Percentiles rank a stretch among this genome's conserved stretches.
Conservation (phyloP, 2,113 vertebrate genomes). For the Dryoscopus gambensis region DNA sequence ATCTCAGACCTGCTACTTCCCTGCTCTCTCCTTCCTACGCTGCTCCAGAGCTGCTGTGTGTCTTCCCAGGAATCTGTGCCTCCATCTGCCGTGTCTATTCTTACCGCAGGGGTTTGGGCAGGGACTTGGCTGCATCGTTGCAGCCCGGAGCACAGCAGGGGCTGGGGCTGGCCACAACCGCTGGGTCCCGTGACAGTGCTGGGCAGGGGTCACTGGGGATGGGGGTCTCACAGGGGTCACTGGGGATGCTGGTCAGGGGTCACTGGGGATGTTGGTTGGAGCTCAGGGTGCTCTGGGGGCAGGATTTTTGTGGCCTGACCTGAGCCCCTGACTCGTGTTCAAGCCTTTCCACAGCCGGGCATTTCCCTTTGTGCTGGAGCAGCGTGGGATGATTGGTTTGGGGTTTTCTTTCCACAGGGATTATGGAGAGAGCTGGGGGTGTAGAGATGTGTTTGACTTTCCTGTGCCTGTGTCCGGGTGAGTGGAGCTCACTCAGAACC, state of each 20-base stretch:
- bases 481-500: not conserved
- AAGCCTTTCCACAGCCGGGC: not conserved
- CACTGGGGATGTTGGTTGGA: not conserved
- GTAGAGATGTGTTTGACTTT: not conserved
- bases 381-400: not conserved
- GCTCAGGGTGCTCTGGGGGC: not conserved
- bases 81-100: slow-evolving; percentile 33
- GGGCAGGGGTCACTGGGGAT: too few species aligned
- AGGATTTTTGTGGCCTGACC: not conserved
- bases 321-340: not conserved
- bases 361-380: not conserved
- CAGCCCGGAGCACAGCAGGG: not conserved
- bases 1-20: not conserved
- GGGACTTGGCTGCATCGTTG: not conserved
- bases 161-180: not conserved
- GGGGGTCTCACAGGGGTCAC: too few species aligned
- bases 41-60: not conserved
- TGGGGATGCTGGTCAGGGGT: too few species aligned
- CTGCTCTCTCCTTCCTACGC: not conserved
- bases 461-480: not conserved
- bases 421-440: not conserved
- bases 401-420: not conserved
- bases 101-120: not conserved
- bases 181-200: not conserved
- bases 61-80: not conserved